Evolutionary conservation across 1,140 invertebrate species (phyloP).

Genomic region (Apocrypta bakeri): DNA sequence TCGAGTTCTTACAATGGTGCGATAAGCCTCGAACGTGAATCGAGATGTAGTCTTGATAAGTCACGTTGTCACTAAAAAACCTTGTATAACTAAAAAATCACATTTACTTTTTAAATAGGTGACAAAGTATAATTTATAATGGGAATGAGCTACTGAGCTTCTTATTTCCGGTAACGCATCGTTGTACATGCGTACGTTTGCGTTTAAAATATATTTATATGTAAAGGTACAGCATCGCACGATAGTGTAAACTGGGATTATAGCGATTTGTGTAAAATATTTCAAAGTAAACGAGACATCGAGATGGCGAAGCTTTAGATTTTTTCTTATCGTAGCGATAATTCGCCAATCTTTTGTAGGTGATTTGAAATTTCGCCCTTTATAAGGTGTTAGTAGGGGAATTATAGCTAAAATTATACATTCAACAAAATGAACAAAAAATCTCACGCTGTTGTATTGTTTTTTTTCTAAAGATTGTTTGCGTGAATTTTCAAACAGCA

Average conservation of each 20-base stretch:
- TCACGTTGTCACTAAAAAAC: slow-evolving; percentile 25
- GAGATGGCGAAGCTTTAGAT: slow-evolving; percentile 16
- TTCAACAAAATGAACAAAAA: background rate
- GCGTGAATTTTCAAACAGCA: slow-evolving; percentile 4
- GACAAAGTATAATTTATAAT: slow-evolving; percentile 20
- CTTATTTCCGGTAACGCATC: slow-evolving; percentile 23
- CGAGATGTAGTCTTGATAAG: background rate
- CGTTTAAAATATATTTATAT: background rate
- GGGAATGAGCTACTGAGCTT: background rate
- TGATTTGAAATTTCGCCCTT: slow-evolving; percentile 34
- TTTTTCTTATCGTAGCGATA: slow-evolving; percentile 31
- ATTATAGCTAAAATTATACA: slow-evolving; percentile 14
- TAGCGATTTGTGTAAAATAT: slow-evolving; percentile 41
- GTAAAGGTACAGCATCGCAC: slow-evolving; percentile 18
- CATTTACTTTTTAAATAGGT: slow-evolving; percentile 40
- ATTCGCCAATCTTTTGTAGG: slow-evolving; percentile 37
- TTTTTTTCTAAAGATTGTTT: slow-evolving; percentile 14
- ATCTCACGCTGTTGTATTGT: slow-evolving; percentile 21
- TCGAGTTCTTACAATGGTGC: slow-evolving; percentile 1
- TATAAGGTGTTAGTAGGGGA: background rate
- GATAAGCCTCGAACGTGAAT: slow-evolving; percentile 15
- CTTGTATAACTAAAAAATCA: slow-evolving; percentile 31
- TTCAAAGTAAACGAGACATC: slow-evolving; percentile 15
- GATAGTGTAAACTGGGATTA: slow-evolving; percentile 22
- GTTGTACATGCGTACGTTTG: slow-evolving; percentile 21